Evolutionary conservation across 2,888 invertebrate species (phyloP), one percentile per base, ranked within the genome.

Genomic region (Lordiphosa fenestrarum): DNA sequence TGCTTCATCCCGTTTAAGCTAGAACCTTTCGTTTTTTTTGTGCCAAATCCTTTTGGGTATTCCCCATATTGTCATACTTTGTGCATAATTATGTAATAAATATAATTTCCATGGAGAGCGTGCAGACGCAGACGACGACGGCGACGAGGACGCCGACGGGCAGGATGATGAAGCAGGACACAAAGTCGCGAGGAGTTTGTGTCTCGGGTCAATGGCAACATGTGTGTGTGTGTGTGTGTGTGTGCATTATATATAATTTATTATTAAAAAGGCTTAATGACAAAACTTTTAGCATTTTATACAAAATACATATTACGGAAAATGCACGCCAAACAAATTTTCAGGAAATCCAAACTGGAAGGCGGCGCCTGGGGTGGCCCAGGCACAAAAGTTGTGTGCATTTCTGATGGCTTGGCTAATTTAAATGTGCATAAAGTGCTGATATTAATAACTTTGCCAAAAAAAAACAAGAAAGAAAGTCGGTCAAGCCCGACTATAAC

Each of bases 221-320:
- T 35, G 46, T 19, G 19, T 46, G 19, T 46, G 46, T 35, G 13
- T 30, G 35, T 35, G 46, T 46, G 19, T 33, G 35, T 12, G 23
- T 25, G 25, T 41, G 21, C 15, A 44, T 15, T 56, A 51, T 55
- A 60, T 72, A 61, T 69, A 70, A 82, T 82, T 78, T 71, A 77
- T 78, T 77, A 82, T 82, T 78, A 71, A 82, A 82, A 77, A 62
- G 78, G 81, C 82, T 77, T 74, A 81, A 77, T 77, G 81, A 77
- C 76, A 77, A 77, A 77, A 77, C 68, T 77, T 77, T 72, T 58
- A 53, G 62, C 74, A 74, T 70, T 73, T 65, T 51, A 59, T 52
- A 37, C 51, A 51, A 52, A 53, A 64, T 55, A 62, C 59, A 49
- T 58, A 53, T 58, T 54, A 54, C 42, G 41, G 36, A 36, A 47